Evolutionary conservation across 2,113 vertebrate species (phyloP).

Genomic region (Elephas maximus): DNA sequence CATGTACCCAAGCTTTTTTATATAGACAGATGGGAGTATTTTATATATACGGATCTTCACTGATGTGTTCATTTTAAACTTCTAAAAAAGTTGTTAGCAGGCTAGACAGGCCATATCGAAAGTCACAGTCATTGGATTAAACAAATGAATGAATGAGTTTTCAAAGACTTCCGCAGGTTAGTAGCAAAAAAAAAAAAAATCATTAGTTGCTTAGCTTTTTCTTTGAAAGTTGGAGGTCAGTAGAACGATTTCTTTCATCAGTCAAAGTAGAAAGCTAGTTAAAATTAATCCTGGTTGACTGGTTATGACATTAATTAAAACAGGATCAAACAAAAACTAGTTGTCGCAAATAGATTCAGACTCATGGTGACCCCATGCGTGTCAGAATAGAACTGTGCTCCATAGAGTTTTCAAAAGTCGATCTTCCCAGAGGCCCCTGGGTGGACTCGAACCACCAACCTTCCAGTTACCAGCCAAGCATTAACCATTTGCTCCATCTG

Average conservation of each 20-base stretch:
- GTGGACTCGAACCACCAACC: no score
- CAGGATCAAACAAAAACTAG: not conserved
- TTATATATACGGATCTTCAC: not conserved
- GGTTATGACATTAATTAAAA: not conserved
- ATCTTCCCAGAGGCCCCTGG: no score
- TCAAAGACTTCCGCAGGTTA: not conserved
- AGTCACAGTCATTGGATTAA: not conserved
- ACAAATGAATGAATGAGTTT: not conserved
- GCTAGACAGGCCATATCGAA: not conserved
- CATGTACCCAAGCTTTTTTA: not conserved
- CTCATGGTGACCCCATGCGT: no score
- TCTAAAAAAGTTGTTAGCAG: not conserved
- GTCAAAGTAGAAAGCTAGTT: not conserved
- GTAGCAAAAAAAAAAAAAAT: no score
- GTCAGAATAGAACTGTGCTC: no score
- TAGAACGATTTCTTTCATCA: rapidly evolving
- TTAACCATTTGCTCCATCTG: no score
- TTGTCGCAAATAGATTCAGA: no score
- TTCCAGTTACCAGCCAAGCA: no score
- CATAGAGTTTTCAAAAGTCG: no score
- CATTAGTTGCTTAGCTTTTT: not conserved
- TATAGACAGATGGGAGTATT: not conserved
- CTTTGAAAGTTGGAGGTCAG: not conserved
- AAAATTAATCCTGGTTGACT: not conserved
- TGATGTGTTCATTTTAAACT: conserved; percentile 23